Conservation (phyloP, 2,113 vertebrate species). For the Paratilapia polleni region DNA sequence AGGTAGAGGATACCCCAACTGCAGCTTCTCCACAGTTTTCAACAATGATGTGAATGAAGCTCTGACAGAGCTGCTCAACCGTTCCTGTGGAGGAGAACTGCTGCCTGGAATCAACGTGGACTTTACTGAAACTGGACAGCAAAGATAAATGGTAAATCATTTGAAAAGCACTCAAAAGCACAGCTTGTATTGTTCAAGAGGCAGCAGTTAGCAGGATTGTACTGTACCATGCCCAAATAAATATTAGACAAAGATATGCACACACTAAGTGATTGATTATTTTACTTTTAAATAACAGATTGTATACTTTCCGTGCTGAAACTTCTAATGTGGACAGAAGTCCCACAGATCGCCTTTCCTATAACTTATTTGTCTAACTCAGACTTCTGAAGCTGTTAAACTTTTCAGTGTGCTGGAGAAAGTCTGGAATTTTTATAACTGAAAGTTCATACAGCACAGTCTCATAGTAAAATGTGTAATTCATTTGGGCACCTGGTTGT, state of each 20-base stretch:
- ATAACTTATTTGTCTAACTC: too few species aligned
- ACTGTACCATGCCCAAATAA: neutral
- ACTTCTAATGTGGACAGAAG: neutral
- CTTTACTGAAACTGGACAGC: conserved; percentile 69
- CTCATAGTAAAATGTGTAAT: too few species aligned
- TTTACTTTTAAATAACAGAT: neutral
- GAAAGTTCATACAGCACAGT: too few species aligned
- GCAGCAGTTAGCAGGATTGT: neutral
- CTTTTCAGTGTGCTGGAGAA: too few species aligned
- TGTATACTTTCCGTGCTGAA: neutral
- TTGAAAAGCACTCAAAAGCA: neutral
- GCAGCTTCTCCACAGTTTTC: conserved; percentile 75
- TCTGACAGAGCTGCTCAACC: conserved; percentile 84
- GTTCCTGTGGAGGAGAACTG: conserved; percentile 81
- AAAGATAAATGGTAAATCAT: conserved; percentile 36
- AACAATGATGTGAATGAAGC: conserved; percentile 84
- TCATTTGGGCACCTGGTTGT: too few species aligned
- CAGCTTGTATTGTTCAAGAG: neutral
- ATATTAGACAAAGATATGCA: neutral
- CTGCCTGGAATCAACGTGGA: conserved; percentile 82
- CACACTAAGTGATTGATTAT: neutral
- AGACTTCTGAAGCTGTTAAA: too few species aligned
- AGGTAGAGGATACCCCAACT: conserved; percentile 61
- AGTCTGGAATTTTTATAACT: too few species aligned
- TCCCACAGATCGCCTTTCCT: too few species aligned